phyloP scores from a whole-genome alignment of 2,797 vertebrate species.

The Tachyglossus aculeatus region DNA sequence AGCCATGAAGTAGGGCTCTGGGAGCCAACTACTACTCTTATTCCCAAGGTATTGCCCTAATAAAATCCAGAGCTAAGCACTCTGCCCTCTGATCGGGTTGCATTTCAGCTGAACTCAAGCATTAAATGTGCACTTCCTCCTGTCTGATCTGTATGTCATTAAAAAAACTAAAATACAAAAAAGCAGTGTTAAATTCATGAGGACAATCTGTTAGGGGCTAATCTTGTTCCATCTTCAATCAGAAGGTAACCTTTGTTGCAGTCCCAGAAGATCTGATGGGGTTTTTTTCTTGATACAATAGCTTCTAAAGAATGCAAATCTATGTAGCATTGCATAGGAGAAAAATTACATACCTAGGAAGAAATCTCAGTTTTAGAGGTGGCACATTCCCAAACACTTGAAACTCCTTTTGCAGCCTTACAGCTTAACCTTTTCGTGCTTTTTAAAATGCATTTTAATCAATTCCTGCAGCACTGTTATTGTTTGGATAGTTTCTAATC shows the following conservation, averaged over 20 bases:
- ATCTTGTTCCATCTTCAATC: neutral
- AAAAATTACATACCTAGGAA: neutral
- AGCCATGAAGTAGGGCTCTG: too few relatives aligned
- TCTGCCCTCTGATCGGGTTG: neutral
- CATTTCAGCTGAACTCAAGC: neutral
- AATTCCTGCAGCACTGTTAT: neutral
- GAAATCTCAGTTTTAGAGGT: neutral
- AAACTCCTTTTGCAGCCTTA: slow-evolving; percentile 10
- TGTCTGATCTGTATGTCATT: neutral
- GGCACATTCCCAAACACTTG: neutral
- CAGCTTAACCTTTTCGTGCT: slow-evolving; percentile 1
- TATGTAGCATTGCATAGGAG: neutral
- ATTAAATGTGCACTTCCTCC: neutral
- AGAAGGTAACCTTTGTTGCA: neutral
- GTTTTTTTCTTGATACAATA: neutral
- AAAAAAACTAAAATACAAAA: neutral
- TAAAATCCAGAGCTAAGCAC: neutral
- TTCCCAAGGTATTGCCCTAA: too few relatives aligned
- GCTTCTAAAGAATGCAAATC: neutral
- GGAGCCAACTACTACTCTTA: too few relatives aligned
- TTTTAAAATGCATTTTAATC: neutral
- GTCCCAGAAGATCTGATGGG: neutral
- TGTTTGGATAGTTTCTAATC: neutral
- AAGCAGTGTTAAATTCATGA: neutral
- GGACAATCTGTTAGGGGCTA: neutral